These are phyloP conservation scores for Tolmerus cingulatus DNA, from an alignment of 2,888 invertebrate genomes.

Conservation along the genomic window DNA sequence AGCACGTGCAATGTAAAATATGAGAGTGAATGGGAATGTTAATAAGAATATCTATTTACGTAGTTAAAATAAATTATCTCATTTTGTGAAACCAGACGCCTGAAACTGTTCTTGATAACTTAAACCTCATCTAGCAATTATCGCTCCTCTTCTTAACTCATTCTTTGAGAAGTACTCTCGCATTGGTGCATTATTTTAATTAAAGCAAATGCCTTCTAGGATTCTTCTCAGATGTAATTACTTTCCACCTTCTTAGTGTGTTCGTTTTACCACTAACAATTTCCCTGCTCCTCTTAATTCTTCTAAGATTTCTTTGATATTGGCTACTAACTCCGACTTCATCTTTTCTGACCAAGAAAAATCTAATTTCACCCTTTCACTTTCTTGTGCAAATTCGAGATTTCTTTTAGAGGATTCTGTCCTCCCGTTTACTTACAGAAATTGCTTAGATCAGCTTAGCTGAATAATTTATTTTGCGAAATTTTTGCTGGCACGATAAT, in stretches of 20 bases:
- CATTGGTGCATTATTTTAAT: not conserved
- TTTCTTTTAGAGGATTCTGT: not conserved
- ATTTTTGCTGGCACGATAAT: not conserved
- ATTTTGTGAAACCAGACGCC: not conserved
- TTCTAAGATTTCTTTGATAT: not conserved
- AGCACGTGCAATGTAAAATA: not conserved
- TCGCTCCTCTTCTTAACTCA: not conserved
- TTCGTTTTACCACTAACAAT: not conserved
- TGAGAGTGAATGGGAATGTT: not conserved
- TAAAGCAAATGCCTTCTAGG: not conserved
- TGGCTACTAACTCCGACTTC: not conserved
- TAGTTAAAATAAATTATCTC: not conserved
- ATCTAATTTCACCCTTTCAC: not conserved
- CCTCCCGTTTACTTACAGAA: not conserved
- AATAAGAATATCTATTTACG: not conserved
- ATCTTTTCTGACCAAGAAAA: not conserved
- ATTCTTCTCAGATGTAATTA: not conserved
- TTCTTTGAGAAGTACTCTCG: not conserved
- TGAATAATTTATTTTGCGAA: constrained; percentile 5
- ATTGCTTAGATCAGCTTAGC: not conserved
- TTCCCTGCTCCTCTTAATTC: not conserved
- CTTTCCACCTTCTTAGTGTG: not conserved
- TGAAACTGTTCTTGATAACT: not conserved
- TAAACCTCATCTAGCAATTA: not conserved
- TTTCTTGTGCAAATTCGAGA: not conserved